These are phyloP conservation scores for Mormyrops attenuatus DNA, from an alignment of 2,797 vertebrate species.

Conservation along the genomic window DNA sequence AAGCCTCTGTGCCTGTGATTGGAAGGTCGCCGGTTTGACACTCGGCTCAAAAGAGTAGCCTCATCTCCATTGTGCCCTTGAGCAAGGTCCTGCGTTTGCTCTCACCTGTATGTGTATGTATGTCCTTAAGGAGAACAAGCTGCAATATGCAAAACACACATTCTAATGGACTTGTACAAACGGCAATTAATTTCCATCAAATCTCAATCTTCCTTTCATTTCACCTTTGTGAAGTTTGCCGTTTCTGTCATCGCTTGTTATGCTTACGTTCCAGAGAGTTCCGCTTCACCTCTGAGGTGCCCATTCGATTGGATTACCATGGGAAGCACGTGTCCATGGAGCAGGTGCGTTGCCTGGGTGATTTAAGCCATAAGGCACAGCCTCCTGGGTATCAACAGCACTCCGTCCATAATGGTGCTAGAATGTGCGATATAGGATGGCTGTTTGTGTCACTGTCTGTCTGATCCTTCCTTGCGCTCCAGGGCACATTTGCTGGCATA, in stretches of 20 bases:
- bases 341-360: constrained; percentile 67
- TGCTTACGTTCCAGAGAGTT: constrained; percentile 74
- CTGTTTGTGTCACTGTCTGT: not conserved
- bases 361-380: not conserved
- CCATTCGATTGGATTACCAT: constrained; percentile 93
- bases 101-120: not conserved
- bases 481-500: constrained; percentile 96
- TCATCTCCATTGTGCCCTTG: not conserved
- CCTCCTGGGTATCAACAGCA: not conserved
- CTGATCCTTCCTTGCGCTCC: constrained; percentile 22
- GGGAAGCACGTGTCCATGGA: constrained; percentile 97
- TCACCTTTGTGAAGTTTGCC: not conserved
- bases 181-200: not conserved
- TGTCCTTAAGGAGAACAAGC: not conserved
- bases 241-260: not conserved
- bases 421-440: not conserved
- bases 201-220: not conserved
- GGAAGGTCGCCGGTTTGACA: not conserved
- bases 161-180: not conserved
- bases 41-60: not conserved
- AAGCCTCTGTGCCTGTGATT: not conserved
- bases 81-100: not conserved
- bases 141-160: not conserved
- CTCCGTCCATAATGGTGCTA: not conserved
- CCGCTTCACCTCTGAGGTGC: constrained; percentile 95